Base-by-base conservation (phyloP, 2,888 invertebrate genomes). In the Sminthurinus aureus region DNA sequence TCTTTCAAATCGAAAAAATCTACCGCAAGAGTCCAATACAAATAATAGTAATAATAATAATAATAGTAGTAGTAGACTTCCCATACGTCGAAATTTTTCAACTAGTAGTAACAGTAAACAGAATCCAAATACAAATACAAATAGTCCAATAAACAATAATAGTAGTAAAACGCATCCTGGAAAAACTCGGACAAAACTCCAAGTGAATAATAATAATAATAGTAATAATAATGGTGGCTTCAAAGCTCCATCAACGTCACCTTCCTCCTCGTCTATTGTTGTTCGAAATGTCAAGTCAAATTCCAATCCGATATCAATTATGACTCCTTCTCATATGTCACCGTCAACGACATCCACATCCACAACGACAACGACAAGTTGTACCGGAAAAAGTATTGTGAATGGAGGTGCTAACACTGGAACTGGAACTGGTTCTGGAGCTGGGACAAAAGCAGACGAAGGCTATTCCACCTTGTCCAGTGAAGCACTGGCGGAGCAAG, bases 381-480 rank as follows among this genome's bases (percentile, higher is more conserved):
- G 38, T 11, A 67, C 50, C 11, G 24, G 22, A 73, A 18, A n/a
- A 15, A 12, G 73, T 15, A 77, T 20, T 51, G 77, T 24, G 38
- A 26, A 20, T 58, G 79, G 69, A 26, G 69, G 69, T 12, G 79
- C 26, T 20, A 22, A 11, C n/a, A 22, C 67, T 0, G 58, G 38
- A 11, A 76, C 51, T 11, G 22, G 50, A n/a, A 12, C 22, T 64
- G 64, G 4, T 22, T 20, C 9, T 24, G n/a, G 24, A 18, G 82
- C 83, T 13, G 84, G 81, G 82, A 85, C 84, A 22, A 88, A 88
- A 81, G 38, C 38, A 38, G 88, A 88, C 79, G 88, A 88, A 74
- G 88, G 88, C 26, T 88, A 88, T 67, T 88, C 88, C 20, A 88
- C 88, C 77, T 87, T 88, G 88, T 87, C 87, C 22, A 87, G 86